Evolutionary conservation across 2,888 invertebrate species (phyloP), one percentile per base, ranked within the genome.

Genomic region (Prostheceraeus crozeri): DNA sequence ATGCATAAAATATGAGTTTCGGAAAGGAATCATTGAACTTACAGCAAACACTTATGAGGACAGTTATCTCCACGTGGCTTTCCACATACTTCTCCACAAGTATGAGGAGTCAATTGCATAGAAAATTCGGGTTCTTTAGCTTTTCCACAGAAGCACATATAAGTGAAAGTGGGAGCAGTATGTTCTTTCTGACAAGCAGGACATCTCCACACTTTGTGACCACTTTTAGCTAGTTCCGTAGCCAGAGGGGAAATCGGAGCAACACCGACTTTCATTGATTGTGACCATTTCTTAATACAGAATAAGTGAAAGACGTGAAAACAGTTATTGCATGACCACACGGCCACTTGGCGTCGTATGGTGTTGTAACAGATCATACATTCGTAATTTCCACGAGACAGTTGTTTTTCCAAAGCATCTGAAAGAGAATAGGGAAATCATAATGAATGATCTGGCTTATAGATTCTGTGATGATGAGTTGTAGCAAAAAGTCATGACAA

Each of bases 311-410:
- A 82, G 57, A 93, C 85, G 74, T 94, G 89, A 77, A 84, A 90
- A 71, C 96, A 96, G 69, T 86, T 87, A 64, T 80, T 76, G 73
- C 96, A 96, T 1, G 85, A 86, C 94, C 96, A 96, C 30, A 89
- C 84, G 2, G 84, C 81, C 68, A 89, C 85, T 28, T 81, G 82
- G 64, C 85, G 84, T 64, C 84, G 83, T 33, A 96, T 84, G 53
- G 82, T 80, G 67, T 90, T 91, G 71, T 88, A 93, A 73, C 96
- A 96, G 14, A 96, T 89, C 68, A 93, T 82, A 74, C 96, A 96
- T 75, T 96, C 96, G 61, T 91, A 80, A 0, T 82, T 82, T 1
- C 87, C 85, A 62, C 82, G 83, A 65, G 84, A 84, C 53, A 96
- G 79, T 75, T 89, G 87, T 48, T 89, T 85, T 11, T 84, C 85